Evolutionary conservation across 1,140 invertebrate species (phyloP), one percentile per base, ranked within the genome.

Genomic region (Aleiodes sp.): DNA sequence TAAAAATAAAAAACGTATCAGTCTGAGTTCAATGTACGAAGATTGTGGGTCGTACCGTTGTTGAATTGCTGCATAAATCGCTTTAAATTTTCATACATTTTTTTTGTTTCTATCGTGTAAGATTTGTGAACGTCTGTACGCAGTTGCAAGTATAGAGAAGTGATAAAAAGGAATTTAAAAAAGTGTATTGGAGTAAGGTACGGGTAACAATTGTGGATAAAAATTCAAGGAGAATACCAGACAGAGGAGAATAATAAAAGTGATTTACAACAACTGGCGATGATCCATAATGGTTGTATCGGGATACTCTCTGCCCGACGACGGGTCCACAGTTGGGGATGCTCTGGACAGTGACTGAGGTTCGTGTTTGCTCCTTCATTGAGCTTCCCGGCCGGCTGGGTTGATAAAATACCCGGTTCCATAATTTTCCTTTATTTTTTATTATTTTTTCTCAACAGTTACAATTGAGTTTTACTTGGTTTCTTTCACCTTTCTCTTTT

Each of bases 281-380:
- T 71, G 74, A 71, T 64, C 63, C 70, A 68, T 73, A 75, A 75
- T 75, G 71, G 73, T 71, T 69, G 73, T 75, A 62, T 65, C 61
- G 65, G 70, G 68, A 41, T 71, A 52, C 65, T 70, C 31, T 56
- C 62, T 64, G 52, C 56, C 57, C 61, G 59, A 65, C 29, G 68
- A 65, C 71, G 57, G 64, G 60, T 65, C 33, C 62, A 68, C 62
- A 56, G 62, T 63, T 59, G 64, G 64, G 68, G 68, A 73, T 67
- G 69, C 68, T 59, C 60, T 66, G 66, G 41, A 16, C 68, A 69
- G 70, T 71, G 73, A 73, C 68, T 70, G 70, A 72, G 65, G 68
- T 70, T 70, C 63, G 71, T 69, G 24, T 64, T 56, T 39, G 35
- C 35, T 65, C 26, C 29, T 52, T 64, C 39, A 66, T 56, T 59